Evolutionary conservation across 2,113 vertebrate genomes (phyloP).

Genomic region (Leptodactylus fuscus): DNA sequence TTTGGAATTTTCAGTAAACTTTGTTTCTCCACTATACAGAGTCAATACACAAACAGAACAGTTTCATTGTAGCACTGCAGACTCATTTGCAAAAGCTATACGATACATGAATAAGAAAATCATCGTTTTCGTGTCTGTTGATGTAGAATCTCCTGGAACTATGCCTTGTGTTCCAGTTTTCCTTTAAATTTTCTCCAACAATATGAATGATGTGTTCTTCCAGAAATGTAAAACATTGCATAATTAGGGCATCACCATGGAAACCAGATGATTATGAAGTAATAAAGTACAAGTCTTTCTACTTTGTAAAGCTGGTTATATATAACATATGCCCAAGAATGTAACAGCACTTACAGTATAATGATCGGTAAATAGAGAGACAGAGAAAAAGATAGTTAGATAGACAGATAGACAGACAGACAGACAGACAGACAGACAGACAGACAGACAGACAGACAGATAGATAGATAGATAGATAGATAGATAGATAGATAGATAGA

Average conservation of each 20-base stretch:
- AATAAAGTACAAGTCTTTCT: neutral
- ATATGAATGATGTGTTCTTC: constrained; percentile 11
- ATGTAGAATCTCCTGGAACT: neutral
- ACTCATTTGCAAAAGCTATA: neutral
- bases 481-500: no score
- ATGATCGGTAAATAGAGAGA: no score
- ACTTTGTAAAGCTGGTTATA: neutral
- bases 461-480: no score
- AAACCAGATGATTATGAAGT: constrained; percentile 31
- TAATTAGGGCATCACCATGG: constrained; percentile 28
- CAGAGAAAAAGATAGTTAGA: no score
- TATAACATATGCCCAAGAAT: neutral
- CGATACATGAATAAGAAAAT: neutral
- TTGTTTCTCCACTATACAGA: no score
- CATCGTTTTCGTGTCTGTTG: neutral
- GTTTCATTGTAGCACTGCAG: neutral
- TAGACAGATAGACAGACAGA: no score
- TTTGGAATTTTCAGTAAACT: neutral
- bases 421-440: no score
- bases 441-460: no score
- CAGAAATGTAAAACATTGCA: neutral
- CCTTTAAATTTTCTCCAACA: constrained; percentile 14
- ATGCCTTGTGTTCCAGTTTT: neutral
- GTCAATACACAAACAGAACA: neutral
- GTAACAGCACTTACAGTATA: no score